Evolutionary conservation across 2,797 vertebrate species (phyloP).

Genomic region (Dendrocincla fuliginosa): DNA sequence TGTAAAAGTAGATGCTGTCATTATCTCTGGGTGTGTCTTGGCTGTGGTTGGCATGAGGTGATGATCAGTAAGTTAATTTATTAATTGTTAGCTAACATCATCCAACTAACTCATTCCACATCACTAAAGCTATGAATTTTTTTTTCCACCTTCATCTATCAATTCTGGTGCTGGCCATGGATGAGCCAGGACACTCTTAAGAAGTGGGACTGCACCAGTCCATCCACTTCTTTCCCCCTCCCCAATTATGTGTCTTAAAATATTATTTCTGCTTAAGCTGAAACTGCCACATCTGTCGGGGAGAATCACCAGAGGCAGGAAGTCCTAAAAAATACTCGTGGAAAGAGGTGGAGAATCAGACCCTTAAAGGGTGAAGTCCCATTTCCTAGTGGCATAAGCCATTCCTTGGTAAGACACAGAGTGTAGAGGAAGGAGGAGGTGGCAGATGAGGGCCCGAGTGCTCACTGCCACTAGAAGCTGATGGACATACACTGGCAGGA

Average conservation of each 20-base stretch:
- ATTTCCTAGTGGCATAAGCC: fast-evolving
- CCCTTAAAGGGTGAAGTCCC: not conserved
- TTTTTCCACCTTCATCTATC: not conserved
- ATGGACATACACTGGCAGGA: fast-evolving
- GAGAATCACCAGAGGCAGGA: not conserved
- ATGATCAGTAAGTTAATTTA: not conserved
- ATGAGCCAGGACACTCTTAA: not conserved
- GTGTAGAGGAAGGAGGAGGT: not conserved
- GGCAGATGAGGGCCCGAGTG: fast-evolving
- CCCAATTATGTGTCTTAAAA: not conserved
- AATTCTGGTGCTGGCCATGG: not conserved
- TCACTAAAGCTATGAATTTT: not conserved
- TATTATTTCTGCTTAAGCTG: not conserved
- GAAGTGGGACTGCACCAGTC: not conserved
- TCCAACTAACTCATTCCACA: not conserved
- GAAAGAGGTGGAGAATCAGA: not conserved
- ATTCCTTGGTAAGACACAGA: not conserved
- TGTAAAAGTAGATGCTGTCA: conserved; percentile 24
- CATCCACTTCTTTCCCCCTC: not conserved
- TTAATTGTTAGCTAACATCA: not conserved
- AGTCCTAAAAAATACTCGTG: not conserved
- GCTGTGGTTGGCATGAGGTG: not conserved
- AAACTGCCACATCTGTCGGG: not conserved
- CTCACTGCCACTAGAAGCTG: not conserved
- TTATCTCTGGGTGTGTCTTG: not conserved